These are phyloP conservation scores for Eumeta japonica DNA, from an alignment of 1,140 invertebrate genomes.

Conservation along the genomic window DNA sequence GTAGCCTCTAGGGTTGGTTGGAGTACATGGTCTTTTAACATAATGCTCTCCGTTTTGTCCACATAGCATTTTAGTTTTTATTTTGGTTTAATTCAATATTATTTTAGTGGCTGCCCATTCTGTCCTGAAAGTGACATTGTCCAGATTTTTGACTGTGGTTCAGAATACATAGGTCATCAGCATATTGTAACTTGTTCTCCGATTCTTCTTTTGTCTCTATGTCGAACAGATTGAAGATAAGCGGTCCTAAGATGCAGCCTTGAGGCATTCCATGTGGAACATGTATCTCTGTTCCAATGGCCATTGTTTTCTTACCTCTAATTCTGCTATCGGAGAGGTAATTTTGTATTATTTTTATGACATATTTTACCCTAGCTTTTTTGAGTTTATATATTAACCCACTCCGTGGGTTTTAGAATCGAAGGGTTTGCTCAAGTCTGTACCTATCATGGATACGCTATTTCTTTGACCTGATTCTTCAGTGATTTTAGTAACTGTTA, in stretches of 20 bases:
- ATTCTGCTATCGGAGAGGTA: conserved; percentile 3
- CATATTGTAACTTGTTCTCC: conserved; percentile 4
- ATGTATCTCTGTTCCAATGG: neutral
- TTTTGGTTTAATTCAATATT: conserved; percentile 4
- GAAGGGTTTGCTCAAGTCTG: conserved; percentile 6
- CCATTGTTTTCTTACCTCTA: conserved; percentile 5
- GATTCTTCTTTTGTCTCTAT: neutral
- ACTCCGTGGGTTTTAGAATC: conserved; percentile 6
- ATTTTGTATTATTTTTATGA: conserved; percentile 9
- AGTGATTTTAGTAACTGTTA: conserved; percentile 1
- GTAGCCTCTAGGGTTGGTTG: too few species aligned
- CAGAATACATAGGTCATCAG: conserved; percentile 8
- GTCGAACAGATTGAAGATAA: conserved; percentile 7
- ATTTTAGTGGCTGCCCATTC: conserved; percentile 6
- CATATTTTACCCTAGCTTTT: conserved; percentile 4
- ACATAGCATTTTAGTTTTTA: conserved; percentile 7
- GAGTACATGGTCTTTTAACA: too few species aligned
- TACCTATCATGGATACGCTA: conserved; percentile 6
- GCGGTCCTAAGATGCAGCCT: conserved; percentile 6
- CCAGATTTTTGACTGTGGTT: conserved; percentile 4
- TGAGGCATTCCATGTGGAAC: conserved; percentile 7
- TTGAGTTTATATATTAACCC: conserved; percentile 6
- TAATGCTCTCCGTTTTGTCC: conserved; percentile 8
- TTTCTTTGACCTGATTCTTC: conserved; percentile 1
- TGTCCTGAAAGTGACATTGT: conserved; percentile 4